These are phyloP conservation scores for Popillia japonica DNA, from an alignment of 1,140 invertebrate genomes.

Conservation along the genomic window DNA sequence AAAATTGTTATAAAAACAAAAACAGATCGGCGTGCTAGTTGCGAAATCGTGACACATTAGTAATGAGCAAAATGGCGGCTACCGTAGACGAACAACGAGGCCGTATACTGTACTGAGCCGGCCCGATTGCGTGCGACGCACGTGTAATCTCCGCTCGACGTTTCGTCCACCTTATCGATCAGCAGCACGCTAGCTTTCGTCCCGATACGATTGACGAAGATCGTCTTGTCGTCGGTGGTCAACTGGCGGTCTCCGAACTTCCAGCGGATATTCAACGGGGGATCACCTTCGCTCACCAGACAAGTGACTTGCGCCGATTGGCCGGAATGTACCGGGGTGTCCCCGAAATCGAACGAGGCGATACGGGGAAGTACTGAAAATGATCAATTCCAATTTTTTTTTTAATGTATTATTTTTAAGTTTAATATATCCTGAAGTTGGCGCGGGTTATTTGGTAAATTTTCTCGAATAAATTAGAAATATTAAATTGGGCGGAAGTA, in stretches of 20 bases:
- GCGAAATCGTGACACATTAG: too few relatives aligned
- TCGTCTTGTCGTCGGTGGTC: slow-evolving; percentile 40
- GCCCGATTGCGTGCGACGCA: slow-evolving; percentile 60
- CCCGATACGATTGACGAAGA: slow-evolving; percentile 8
- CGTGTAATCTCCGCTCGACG: slow-evolving; percentile 66
- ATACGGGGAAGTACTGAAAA: slow-evolving; percentile 71
- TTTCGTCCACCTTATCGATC: slow-evolving; percentile 47
- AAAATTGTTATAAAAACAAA: too few relatives aligned
- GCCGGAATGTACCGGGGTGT: slow-evolving; percentile 72
- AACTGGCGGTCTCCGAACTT: slow-evolving; percentile 65
- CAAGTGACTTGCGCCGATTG: slow-evolving; percentile 75
- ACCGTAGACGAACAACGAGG: slow-evolving; percentile 76
- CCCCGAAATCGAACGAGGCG: slow-evolving; percentile 70
- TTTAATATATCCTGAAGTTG: too few relatives aligned
- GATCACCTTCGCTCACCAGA: slow-evolving; percentile 71
- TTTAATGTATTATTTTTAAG: too few relatives aligned
- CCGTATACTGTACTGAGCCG: slow-evolving; percentile 68
- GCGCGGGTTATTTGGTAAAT: too few relatives aligned
- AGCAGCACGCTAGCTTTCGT: neutral
- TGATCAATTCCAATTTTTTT: neutral
- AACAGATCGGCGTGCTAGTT: too few relatives aligned
- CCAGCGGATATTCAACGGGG: slow-evolving; percentile 69
- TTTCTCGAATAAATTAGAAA: too few relatives aligned
- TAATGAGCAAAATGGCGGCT: slow-evolving; percentile 32
- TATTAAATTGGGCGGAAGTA: too few relatives aligned